Conservation (phyloP, 2,888 invertebrate species). For the Agrilus cyanescens region DNA sequence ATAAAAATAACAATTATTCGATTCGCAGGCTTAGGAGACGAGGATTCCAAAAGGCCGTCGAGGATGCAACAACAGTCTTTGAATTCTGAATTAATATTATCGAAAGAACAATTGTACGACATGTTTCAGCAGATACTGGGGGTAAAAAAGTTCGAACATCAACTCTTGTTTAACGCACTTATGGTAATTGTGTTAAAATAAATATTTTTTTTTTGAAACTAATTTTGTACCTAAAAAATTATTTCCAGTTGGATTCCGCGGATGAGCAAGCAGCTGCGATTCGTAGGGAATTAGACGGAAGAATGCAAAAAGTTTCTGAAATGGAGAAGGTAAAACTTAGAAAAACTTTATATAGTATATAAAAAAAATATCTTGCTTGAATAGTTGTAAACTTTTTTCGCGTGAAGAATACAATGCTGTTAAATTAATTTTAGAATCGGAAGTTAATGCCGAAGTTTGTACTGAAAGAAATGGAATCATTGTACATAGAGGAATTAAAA, state of each 20-base stretch:
- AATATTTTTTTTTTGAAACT: conserved; percentile 5
- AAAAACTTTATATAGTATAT: conserved; percentile 3
- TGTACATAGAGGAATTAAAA: conserved; percentile 97
- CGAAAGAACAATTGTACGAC: conserved; percentile 98
- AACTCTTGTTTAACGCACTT: conserved; percentile 95
- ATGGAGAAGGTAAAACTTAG: conserved; percentile 75
- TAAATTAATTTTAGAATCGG: conserved; percentile 58
- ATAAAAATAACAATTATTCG: not conserved
- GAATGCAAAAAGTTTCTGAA: conserved; percentile 92
- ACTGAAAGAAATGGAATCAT: conserved; percentile 99
- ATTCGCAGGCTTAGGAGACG: conserved; percentile 56
- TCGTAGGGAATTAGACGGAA: conserved; percentile 92
- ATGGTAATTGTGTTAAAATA: conserved; percentile 59
- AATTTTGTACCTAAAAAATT: not conserved
- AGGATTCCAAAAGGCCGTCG: conserved; percentile 76
- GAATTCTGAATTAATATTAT: conserved; percentile 88
- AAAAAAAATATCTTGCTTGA: too few species aligned
- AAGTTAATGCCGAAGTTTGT: conserved; percentile 99
- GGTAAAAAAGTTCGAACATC: conserved; percentile 99
- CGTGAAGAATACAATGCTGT: not conserved
- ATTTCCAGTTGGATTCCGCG: conserved; percentile 82
- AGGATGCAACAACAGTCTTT: conserved; percentile 79
- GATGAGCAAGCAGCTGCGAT: conserved; percentile 99
- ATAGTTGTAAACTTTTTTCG: too few species aligned
- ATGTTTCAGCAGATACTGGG: conserved; percentile 99